phyloP scores from a whole-genome alignment of 2,888 invertebrate genomes.

The Ectemnius continuus region DNA sequence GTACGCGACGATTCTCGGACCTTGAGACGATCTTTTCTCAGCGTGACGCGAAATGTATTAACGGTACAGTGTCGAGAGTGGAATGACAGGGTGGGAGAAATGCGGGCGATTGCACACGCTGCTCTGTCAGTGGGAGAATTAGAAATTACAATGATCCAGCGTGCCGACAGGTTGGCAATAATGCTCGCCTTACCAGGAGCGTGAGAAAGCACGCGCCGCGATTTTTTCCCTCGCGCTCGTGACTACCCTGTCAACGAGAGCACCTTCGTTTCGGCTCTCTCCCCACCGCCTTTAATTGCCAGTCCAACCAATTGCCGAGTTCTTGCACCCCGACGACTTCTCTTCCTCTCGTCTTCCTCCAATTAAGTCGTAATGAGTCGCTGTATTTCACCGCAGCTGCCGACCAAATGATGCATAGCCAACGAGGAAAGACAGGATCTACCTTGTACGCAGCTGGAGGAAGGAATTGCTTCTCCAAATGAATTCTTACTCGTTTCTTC shows the following conservation, averaged over 20 bases:
- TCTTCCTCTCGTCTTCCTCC: constrained; percentile 20
- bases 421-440: too few relatives aligned
- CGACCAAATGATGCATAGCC: too few relatives aligned
- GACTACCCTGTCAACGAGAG: constrained; percentile 42
- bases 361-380: too few relatives aligned
- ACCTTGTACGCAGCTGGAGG: too few relatives aligned
- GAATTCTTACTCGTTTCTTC: too few relatives aligned
- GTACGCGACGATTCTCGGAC: too few relatives aligned
- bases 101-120: not conserved
- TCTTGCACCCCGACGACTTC: constrained; percentile 13
- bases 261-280: not conserved
- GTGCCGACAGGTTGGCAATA: constrained; percentile 50
- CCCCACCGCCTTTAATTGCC: constrained; percentile 8
- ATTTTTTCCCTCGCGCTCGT: constrained; percentile 57
- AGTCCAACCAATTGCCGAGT: too few relatives aligned
- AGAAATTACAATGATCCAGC: constrained; percentile 60
- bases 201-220: constrained; percentile 64
- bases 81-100: constrained; percentile 14
- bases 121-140: constrained; percentile 28
- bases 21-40: too few relatives aligned
- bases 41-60: constrained; percentile 20
- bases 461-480: too few relatives aligned
- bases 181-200: constrained; percentile 58
- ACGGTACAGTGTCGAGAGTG: constrained; percentile 27
- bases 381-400: too few relatives aligned